phyloP scores from a whole-genome alignment of 2,113 vertebrate species.

The Rhinolophus sinicus region DNA sequence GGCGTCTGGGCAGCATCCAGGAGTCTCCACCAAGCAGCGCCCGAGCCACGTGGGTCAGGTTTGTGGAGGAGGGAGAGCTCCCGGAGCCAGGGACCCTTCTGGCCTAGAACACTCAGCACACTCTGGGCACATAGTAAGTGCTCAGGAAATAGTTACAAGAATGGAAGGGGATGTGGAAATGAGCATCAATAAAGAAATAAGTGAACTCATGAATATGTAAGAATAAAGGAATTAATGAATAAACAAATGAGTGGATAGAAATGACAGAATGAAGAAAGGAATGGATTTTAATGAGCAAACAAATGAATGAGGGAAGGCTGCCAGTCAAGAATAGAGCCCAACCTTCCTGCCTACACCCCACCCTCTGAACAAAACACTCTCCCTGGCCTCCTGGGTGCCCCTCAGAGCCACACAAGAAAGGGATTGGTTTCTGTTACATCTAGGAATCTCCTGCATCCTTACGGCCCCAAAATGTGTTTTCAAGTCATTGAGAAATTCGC shows the following conservation, averaged over 20 bases:
- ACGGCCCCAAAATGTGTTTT: not conserved
- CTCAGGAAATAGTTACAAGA: not conserved
- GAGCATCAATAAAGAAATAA: not conserved
- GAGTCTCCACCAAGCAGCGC: not conserved
- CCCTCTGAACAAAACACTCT: not conserved
- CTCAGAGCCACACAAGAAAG: not conserved
- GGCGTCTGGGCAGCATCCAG: not conserved
- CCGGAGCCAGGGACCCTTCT: not conserved
- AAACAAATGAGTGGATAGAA: not conserved
- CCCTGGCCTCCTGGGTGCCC: not conserved
- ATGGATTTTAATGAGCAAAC: not conserved
- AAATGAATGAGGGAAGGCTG: not conserved
- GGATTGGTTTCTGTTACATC: not conserved
- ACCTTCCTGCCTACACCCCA: not conserved
- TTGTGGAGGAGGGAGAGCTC: not conserved
- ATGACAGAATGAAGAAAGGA: not conserved
- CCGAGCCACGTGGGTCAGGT: not conserved
- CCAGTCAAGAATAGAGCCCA: not conserved
- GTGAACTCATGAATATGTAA: not conserved
- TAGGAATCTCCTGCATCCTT: not conserved
- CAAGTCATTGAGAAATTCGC: not conserved
- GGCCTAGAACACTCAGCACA: not conserved
- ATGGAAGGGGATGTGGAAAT: accelerated
- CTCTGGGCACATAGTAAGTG: not conserved
- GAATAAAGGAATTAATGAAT: not conserved